A percentile compares a stretch with the other conserved stretches of the same genome.
Conservation (phyloP, 1,140 invertebrate genomes). For the Camponotus vicinus region DNA sequence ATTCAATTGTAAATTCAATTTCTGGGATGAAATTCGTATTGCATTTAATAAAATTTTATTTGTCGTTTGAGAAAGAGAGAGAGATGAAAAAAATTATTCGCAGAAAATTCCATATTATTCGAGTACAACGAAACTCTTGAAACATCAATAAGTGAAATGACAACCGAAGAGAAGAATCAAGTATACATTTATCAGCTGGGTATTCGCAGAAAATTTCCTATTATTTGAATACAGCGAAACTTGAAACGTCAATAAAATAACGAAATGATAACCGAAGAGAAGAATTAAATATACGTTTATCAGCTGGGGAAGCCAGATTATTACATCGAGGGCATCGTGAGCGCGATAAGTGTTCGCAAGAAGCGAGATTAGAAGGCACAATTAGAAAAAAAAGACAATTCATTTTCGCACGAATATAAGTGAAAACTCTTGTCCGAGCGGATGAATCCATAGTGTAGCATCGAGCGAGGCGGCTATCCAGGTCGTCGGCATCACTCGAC, state of each 20-base stretch:
- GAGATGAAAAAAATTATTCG: too few relatives aligned
- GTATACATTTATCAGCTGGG: not conserved
- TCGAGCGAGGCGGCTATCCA: not conserved
- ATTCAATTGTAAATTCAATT: too few relatives aligned
- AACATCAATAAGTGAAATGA: not conserved
- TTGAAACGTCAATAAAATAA: not conserved
- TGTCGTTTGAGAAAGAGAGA: not conserved
- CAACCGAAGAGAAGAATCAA: not conserved
- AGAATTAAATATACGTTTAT: not conserved
- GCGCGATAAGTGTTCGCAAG: too few relatives aligned
- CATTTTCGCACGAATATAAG: too few relatives aligned
- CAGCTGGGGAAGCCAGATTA: too few relatives aligned
- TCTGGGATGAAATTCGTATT: too few relatives aligned
- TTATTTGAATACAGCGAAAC: not conserved
- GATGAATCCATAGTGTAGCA: not conserved
- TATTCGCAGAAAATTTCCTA: not conserved
- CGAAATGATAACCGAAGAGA: not conserved
- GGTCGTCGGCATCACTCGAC: conserved; percentile 21
- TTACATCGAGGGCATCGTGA: too few relatives aligned
- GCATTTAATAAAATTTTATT: not conserved
- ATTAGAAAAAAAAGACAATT: too few relatives aligned
- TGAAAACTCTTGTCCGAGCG: too few relatives aligned
- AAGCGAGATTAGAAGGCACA: too few relatives aligned
- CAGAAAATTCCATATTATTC: not conserved
- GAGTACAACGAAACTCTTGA: not conserved